These are phyloP conservation scores for Dascyllus trimaculatus DNA, from an alignment of 2,113 vertebrate species.

Conservation along the genomic window DNA sequence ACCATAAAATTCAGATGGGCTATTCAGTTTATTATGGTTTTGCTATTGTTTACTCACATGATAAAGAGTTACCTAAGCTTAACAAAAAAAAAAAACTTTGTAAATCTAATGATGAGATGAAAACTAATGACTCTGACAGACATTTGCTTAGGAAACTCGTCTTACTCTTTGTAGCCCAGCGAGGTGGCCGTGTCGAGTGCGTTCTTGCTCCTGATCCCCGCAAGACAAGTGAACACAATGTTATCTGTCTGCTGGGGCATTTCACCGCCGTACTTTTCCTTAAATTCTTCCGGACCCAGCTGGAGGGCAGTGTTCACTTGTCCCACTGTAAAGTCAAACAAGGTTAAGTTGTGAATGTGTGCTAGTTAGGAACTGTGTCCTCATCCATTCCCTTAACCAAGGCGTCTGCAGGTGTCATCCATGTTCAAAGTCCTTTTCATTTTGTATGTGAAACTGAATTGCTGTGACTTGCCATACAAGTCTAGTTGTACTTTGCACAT, in stretches of 20 bases:
- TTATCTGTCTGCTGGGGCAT: constrained; percentile 88
- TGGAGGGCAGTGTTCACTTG: constrained; percentile 89
- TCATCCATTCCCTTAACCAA: too few relatives aligned
- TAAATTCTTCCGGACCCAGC: constrained; percentile 87
- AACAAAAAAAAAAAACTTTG: background rate
- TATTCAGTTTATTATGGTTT: background rate
- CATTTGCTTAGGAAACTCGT: background rate
- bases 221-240: constrained; percentile 92
- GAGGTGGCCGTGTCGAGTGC: constrained; percentile 85
- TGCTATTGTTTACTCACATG: background rate
- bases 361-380: too few relatives aligned
- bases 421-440: background rate
- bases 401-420: background rate
- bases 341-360: background rate
- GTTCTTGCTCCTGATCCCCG: constrained; percentile 89
- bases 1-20: constrained; percentile 5
- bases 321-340: constrained; percentile 82
- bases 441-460: too few relatives aligned
- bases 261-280: constrained; percentile 87
- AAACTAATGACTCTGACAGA: background rate
- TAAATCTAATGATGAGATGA: background rate
- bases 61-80: background rate
- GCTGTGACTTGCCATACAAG: too few relatives aligned
- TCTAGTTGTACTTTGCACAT: too few relatives aligned
- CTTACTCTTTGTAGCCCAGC: constrained; percentile 92